Base-by-base conservation (phyloP, 1,140 invertebrate genomes). In the Homarus americanus region DNA sequence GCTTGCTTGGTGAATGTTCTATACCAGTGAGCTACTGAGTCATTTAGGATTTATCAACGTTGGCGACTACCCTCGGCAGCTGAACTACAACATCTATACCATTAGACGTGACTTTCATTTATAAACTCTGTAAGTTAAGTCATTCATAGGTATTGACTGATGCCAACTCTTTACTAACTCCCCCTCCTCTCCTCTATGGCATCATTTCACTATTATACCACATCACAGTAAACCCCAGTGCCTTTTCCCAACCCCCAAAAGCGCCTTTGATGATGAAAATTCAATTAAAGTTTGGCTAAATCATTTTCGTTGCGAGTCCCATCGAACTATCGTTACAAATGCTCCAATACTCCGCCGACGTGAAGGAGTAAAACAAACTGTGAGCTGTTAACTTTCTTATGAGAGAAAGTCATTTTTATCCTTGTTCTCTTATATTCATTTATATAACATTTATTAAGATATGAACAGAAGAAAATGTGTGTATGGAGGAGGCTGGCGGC, bases 221-320 rank as follows among this genome's bases (percentile, higher is more conserved):
- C n/a, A 32, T 32, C 63, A 32, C n/a, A 69, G n/a, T 69, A 69
- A 32, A 7, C 5, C n/a, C 4, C 3, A 7, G 12, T 10, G 3
- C 63, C n/a, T 32, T 32, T 66, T 24, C 28, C 44, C 49, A 24
- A 36, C 79, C 32, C 20, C n/a, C 41, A 63, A 63, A 63, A 63
- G 4, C 12, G 78, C 53, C 53, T 82, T 82, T 82, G 79, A 82
- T 63, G 32, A 82, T 63, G 12, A 63, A 36, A 63, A 82, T 82
- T 82, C 28, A 82, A 82, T 82, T 63, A 63, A 34, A 63, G 79
- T 82, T 82, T 63, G 79, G 49, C 34, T 58, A 44, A 53, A 63
- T 53, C 79, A 82, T 82, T 34, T 82, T 63, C 79, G 49, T 82
- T 36, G 79, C 32, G 53, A 36, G 32, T n/a, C 12, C 44, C n/a